Base-by-base conservation (phyloP, 2,888 invertebrate species). In the Diaprepes abbreviatus region DNA sequence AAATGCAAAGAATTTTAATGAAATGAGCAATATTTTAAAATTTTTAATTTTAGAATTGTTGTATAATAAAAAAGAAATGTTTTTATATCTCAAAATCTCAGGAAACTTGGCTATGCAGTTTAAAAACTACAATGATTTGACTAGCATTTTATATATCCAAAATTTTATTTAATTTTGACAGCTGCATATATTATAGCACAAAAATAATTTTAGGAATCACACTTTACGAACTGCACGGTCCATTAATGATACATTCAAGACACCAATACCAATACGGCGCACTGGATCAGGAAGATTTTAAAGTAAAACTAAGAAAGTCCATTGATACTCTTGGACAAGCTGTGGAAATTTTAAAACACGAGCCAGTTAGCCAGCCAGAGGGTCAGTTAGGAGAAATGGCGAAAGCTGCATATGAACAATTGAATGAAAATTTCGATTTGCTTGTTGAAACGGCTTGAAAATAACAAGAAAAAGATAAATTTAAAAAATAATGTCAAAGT, bases 201-300 rank as follows among this genome's bases (percentile, higher is more conserved):
- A 43, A 45, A 40, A 50, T 45, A 59, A 54, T 76, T 79, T 0
- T 80, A 89, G 93, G 92, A 9, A 89, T 93, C 85, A 89, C 91
- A 77, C 81, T 94, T 19, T 95, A 94, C 79, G 95, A 95, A 81
- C 83, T 94, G 10, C 94, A 95, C 79, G 92, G 92, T 0, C 93
- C 94, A 0, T 79, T 93, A 6, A 89, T 93, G 81, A 86, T 91
- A 74, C 78, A 93, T 72, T 91, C 93, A 0, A 89, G 90, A 74
- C 90, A 86, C 74, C 88, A 88, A 68, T 92, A 88, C 78, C 86
- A 87, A 48, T 86, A 87, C 0, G 89, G 88, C 0, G 82, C 86
- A 0, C 88, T 92, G 12, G 86, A 87, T 24, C 86, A 88, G 38
- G 86, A 88, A 0, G 86, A 87, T 66, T 82, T 93, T 3, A 90